Base-by-base conservation (phyloP, 2,888 invertebrate genomes). In the Camptogramma bilineatum region DNA sequence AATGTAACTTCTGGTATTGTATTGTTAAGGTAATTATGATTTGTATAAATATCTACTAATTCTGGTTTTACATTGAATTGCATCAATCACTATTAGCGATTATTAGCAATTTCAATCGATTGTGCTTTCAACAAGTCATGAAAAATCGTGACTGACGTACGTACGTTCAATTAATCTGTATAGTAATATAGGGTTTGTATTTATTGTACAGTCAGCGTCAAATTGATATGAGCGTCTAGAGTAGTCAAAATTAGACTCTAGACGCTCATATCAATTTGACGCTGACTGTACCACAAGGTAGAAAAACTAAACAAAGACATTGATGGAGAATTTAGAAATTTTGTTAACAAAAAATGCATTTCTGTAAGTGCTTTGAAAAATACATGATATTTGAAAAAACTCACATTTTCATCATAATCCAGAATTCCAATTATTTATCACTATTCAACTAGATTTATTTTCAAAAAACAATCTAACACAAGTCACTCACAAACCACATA, bases 401-500 rank as follows among this genome's bases (percentile, higher is more conserved):
- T 58, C 5, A 58, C 58, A 28, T 58, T 44, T 51, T 10, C 13
- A 39, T 39, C 10, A 39, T 3, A 39, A 50, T 28, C 4, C 28
- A 28, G 9, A 13, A 42, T 24, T 24, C 42, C 24, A 51, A n/a
- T 9, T 39, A 39, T 50, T 9, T 39, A 39, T 50, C 58, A 58
- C 58, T 46, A 19, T 58, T 50, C 31, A 46, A 31, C 1, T 31
- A 10, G 9, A 39, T 39, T 13, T 3, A 39, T 13, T 39, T 3
- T 50, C 51, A 17, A n/a, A n/a, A n/a, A n/a, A n/a, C n/a, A n/a
- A n/a, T n/a, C n/a, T n/a, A n/a, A n/a, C n/a, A n/a, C n/a, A n/a
- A 47, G 13, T 13, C 34, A 59, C 42, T 1, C 47, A 44, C 28
- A 19, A 44, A 31, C 9, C 19, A 58, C 47, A 54, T 51, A 59